Evolutionary conservation across 2,888 invertebrate species (phyloP), one percentile per base, ranked within the genome.

Genomic region (Fissipunctia ypsillon): DNA sequence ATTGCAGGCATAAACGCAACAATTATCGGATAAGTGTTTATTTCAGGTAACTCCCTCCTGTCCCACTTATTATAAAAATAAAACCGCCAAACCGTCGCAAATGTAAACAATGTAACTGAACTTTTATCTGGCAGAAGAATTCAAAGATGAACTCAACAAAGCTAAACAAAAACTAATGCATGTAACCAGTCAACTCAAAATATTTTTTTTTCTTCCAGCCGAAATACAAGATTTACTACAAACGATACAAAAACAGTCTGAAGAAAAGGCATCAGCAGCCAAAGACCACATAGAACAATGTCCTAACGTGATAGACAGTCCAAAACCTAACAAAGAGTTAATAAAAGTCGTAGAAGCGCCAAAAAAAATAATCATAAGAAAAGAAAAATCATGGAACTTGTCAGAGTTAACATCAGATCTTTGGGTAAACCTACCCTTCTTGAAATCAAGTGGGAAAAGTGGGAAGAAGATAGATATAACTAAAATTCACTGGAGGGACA

Each of bases 401-500:
- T 90, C 95, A 0, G 94, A 95, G 0, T 78, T 95, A 0, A 93
- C 96, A 0, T 90, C 94, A 2, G 96, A 96, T 78, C 74, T 95
- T 0, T 94, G 95, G 94, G 87, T 91, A 3, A 92, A 94, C 76
- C 84, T 96, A 60, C 94, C 96, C 3, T 96, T 96, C 67, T 45
- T 95, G 28, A 91, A 85, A 76, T 82, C 92, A 2, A 66, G 66
- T 12, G 38, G 59, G 1, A 83, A 85, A 35, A 91, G 88, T 50
- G 94, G 89, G 80, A 96, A 90, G 86, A 96, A 96, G 91, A 97
- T 97, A 91, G 96, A 97, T 86, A 97, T 97, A 88, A 95, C 93
- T 69, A 97, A 97, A 90, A 97, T 97, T 70, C 97, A 98, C 85
- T 97, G 97, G 97, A 97, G 97, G 84, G 97, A 98, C 91, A 97